Percentiles rank a stretch among this genome's conserved stretches.
Conservation (phyloP, 1,140 invertebrate genomes). For the Samia ricini region DNA sequence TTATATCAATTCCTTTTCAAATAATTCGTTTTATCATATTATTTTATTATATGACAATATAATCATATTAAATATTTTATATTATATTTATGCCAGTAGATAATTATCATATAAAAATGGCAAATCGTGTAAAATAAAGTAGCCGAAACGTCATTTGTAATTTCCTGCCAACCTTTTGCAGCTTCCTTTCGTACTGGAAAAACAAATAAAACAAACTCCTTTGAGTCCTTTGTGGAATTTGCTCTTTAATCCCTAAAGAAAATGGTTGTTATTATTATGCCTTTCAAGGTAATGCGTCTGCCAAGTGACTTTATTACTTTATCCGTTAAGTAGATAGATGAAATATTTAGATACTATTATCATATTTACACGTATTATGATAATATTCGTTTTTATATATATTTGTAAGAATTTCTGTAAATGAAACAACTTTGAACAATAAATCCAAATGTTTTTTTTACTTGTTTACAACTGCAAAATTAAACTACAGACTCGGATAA, state of each 20-base stretch:
- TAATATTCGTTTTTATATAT: too few species aligned
- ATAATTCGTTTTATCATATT: too few species aligned
- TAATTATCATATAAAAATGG: too few species aligned
- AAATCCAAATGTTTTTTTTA: too few species aligned
- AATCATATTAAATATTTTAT: too few species aligned
- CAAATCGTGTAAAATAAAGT: constrained; percentile 9
- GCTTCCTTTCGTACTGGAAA: constrained; percentile 13
- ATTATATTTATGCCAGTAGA: too few species aligned
- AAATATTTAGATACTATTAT: neutral
- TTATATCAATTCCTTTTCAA: too few species aligned
- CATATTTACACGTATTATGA: neutral
- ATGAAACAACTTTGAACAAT: too few species aligned
- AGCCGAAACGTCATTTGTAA: constrained; percentile 23
- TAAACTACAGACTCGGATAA: too few species aligned
- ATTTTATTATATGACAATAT: too few species aligned
- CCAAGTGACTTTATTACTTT: constrained; percentile 2
- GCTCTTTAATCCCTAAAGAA: constrained; percentile 14
- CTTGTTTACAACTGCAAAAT: too few species aligned
- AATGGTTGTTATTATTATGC: constrained; percentile 21
- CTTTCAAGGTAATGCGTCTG: constrained; percentile 7
- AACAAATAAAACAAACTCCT: constrained; percentile 15
- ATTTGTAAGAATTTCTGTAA: too few species aligned
- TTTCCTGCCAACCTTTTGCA: constrained; percentile 18
- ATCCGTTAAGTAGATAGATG: neutral
- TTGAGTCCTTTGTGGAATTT: constrained; percentile 15